These are phyloP conservation scores for Agrochola circellaris DNA, from an alignment of 2,888 invertebrate species.

Conservation along the genomic window DNA sequence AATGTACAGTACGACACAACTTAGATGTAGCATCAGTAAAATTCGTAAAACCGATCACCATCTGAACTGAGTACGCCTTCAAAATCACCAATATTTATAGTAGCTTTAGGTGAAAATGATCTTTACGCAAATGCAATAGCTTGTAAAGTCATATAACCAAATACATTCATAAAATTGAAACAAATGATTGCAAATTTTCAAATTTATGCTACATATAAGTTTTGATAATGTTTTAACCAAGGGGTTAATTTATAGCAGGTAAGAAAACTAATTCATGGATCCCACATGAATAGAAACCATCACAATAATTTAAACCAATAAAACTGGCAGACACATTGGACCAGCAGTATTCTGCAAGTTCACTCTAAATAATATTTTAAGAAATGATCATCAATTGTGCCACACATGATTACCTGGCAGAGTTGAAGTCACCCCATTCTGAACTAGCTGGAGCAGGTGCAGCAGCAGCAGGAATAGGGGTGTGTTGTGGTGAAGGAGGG, in stretches of 20 bases:
- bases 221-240: too few relatives aligned
- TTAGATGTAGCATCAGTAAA: too few relatives aligned
- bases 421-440: conserved; percentile 96
- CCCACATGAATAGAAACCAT: not conserved
- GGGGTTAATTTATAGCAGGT: not conserved
- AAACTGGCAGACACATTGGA: not conserved
- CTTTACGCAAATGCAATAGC: too few relatives aligned
- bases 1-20: too few relatives aligned
- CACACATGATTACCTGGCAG: conserved; percentile 89
- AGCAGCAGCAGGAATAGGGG: conserved; percentile 90
- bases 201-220: too few relatives aligned
- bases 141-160: too few relatives aligned
- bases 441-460: conserved; percentile 86
- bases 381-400: not conserved
- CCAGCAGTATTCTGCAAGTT: not conserved
- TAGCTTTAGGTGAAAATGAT: too few relatives aligned
- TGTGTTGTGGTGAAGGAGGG: conserved; percentile 95
- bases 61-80: too few relatives aligned
- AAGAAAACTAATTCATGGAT: not conserved
- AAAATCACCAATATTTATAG: too few relatives aligned
- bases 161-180: too few relatives aligned
- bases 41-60: too few relatives aligned
- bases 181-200: too few relatives aligned
- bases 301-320: not conserved
- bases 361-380: not conserved